These are phyloP conservation scores for Schrankia costaestrigalis DNA, from an alignment of 2,888 invertebrate species.

Conservation along the genomic window DNA sequence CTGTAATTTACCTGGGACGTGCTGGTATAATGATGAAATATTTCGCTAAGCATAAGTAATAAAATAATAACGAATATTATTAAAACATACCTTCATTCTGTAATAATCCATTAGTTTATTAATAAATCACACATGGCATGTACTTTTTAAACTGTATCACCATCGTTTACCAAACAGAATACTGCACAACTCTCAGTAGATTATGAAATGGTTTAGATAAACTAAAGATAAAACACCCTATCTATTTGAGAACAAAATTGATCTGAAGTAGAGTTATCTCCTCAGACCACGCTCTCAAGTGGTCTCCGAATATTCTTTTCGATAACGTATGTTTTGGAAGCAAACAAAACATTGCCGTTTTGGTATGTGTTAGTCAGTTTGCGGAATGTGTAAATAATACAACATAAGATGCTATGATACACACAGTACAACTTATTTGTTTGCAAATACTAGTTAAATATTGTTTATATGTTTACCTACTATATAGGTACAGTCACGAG, in stretches of 20 bases:
- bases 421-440: no score
- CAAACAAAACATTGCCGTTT: no score
- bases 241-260: conserved; percentile 44
- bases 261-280: conserved; percentile 47
- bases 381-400: no score
- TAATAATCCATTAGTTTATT: conserved; percentile 23
- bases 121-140: conserved; percentile 18
- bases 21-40: no score
- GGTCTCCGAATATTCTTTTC: conserved; percentile 24
- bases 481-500: no score
- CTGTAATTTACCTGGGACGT: no score
- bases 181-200: conserved; percentile 31
- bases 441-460: no score
- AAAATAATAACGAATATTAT: conserved; percentile 5
- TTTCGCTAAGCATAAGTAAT: neutral
- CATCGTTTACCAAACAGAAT: conserved; percentile 28
- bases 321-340: no score
- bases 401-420: no score
- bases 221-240: conserved; percentile 51
- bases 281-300: conserved; percentile 33
- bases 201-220: conserved; percentile 56
- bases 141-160: conserved; percentile 2
- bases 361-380: no score
- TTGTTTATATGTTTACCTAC: no score
- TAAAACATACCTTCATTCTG: conserved; percentile 36